Evolutionary conservation across 2,888 invertebrate genomes (phyloP).

Genomic region (Operophtera brumata): DNA sequence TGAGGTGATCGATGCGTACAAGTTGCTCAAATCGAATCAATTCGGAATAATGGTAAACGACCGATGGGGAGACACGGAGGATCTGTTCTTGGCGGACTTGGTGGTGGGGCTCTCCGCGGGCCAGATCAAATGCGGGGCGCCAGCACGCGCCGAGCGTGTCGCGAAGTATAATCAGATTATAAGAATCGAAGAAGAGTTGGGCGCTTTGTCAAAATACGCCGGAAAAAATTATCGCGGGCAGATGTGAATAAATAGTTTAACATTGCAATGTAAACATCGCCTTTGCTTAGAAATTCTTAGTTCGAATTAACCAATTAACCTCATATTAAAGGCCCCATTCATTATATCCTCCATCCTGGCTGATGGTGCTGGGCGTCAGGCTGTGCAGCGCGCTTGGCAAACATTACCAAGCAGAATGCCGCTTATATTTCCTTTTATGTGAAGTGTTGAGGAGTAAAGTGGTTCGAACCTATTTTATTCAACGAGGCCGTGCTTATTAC

Average conservation of each 20-base stretch:
- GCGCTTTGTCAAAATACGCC: conserved; percentile 93
- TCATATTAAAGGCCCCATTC: too few species aligned
- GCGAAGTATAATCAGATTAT: conserved; percentile 99
- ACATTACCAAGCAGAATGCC: too few species aligned
- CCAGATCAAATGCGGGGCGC: conserved; percentile 98
- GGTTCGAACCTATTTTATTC: too few species aligned
- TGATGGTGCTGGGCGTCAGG: too few species aligned
- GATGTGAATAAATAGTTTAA: conserved; percentile 10
- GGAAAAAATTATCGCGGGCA: conserved; percentile 94
- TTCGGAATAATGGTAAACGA: conserved; percentile 84
- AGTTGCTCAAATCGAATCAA: conserved; percentile 96
- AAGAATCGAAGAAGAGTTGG: conserved; percentile 98
- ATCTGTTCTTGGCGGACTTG: conserved; percentile 98
- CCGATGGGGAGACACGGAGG: conserved; percentile 98
- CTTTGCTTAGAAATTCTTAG: too few species aligned
- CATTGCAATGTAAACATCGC: neutral
- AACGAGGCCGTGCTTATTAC: too few species aligned
- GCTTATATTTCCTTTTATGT: too few species aligned
- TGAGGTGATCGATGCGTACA: conserved; percentile 96
- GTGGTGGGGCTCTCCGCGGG: conserved; percentile 99
- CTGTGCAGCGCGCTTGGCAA: too few species aligned
- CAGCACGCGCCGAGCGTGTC: conserved; percentile 96
- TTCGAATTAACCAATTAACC: too few species aligned
- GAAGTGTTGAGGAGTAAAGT: too few species aligned
- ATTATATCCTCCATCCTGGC: too few species aligned